Conservation (phyloP, 1,140 invertebrate genomes). For the Vollenhovia emeryi region DNA sequence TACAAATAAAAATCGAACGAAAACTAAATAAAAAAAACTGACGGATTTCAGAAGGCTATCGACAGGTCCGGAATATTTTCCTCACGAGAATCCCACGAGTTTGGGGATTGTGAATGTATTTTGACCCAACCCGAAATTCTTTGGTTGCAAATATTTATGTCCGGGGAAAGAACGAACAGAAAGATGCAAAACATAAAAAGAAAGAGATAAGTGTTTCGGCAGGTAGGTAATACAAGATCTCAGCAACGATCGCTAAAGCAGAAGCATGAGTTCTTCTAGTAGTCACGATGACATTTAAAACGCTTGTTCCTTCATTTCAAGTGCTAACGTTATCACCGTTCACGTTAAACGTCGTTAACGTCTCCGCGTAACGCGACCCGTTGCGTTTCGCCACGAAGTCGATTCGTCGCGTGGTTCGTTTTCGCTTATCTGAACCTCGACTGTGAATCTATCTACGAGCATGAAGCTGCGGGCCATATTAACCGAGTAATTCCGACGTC, state of each 20-base stretch:
- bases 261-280: slow-evolving; percentile 54
- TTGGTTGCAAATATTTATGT: neutral
- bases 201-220: slow-evolving; percentile 40
- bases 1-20: neutral
- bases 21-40: slow-evolving; percentile 5
- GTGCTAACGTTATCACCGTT: slow-evolving; percentile 33
- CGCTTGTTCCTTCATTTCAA: slow-evolving; percentile 52
- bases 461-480: slow-evolving; percentile 19
- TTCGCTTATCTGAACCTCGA: neutral
- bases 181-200: neutral
- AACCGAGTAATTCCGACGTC: slow-evolving; percentile 18
- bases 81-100: neutral
- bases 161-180: neutral
- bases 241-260: slow-evolving; percentile 30
- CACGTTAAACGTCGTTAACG: too few species aligned
- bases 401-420: neutral
- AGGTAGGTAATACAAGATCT: slow-evolving; percentile 64
- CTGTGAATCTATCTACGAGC: slow-evolving; percentile 4
- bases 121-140: slow-evolving; percentile 56
- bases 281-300: slow-evolving; percentile 45
- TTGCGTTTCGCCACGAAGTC: neutral
- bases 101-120: slow-evolving; percentile 20
- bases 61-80: slow-evolving; percentile 1
- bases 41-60: slow-evolving; percentile 21
- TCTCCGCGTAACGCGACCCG: neutral